A percentile compares a stretch with the other conserved stretches of the same genome.
These are phyloP conservation scores for Coelopa frigida DNA, from an alignment of 1,140 invertebrate species.

Conservation along the genomic window DNA sequence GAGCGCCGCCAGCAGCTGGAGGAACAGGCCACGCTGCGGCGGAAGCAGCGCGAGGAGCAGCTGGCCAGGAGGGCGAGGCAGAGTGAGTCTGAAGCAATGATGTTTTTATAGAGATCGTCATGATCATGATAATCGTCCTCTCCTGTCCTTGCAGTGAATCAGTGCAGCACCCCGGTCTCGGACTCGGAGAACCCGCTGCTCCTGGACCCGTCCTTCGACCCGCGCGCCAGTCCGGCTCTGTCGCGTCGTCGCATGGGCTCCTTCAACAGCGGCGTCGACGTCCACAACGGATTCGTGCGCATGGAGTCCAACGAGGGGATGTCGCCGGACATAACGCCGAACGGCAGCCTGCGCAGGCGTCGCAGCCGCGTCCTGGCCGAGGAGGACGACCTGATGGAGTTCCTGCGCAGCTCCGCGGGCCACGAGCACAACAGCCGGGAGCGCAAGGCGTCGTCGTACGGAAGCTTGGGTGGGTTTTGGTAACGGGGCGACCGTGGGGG, in stretches of 20 bases:
- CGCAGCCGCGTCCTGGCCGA: constrained; percentile 73
- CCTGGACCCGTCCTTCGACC: constrained; percentile 68
- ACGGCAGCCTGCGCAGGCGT: constrained; percentile 72
- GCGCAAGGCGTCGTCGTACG: constrained; percentile 70
- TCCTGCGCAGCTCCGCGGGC: constrained; percentile 65
- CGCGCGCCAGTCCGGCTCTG: constrained; percentile 59
- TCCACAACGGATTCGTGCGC: constrained; percentile 43
- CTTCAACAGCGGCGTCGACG: constrained; percentile 44
- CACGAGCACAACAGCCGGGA: constrained; percentile 66
- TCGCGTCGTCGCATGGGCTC: constrained; percentile 60
- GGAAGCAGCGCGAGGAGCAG: constrained; percentile 71
- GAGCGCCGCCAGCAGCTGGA: constrained; percentile 69
- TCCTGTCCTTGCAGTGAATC: constrained; percentile 51
- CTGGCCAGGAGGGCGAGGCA: constrained; percentile 57
- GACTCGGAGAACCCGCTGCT: constrained; percentile 63
- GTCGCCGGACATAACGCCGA: constrained; percentile 82
- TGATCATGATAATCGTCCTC: background rate
- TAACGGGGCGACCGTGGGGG: background rate
- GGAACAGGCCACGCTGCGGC: constrained; percentile 67
- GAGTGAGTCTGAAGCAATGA: constrained; percentile 44
- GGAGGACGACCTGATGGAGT: constrained; percentile 84
- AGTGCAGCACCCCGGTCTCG: constrained; percentile 62
- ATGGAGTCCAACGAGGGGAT: constrained; percentile 53
- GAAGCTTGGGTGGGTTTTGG: constrained; percentile 63
- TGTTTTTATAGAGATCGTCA: background rate